Evolutionary conservation across 37 sponge, comb jelly and placozoan species (phyloP).

Genomic region (Chondrosia reniformis): DNA sequence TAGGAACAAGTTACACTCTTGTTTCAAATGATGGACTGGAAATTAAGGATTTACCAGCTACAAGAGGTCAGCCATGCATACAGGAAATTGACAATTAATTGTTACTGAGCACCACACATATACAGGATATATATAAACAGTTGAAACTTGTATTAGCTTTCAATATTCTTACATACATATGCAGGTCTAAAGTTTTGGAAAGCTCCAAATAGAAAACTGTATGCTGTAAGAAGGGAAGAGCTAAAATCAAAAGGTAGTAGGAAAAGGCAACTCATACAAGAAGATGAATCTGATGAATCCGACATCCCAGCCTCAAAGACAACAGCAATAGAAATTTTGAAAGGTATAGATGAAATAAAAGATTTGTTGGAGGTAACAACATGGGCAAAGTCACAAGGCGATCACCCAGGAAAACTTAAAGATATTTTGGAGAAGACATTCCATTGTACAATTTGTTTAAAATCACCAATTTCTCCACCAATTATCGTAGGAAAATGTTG

Average conservation of each 20-base stretch:
- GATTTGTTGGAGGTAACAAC: background rate
- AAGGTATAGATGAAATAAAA: background rate
- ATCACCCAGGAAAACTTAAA: slow-evolving; percentile 5
- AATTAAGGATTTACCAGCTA: slow-evolving; percentile 6
- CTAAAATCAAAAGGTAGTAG: background rate
- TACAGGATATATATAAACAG: too few relatives aligned
- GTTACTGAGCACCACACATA: too few relatives aligned
- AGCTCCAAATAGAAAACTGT: background rate
- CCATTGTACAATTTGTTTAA: slow-evolving; percentile 38
- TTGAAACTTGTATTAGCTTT: too few relatives aligned
- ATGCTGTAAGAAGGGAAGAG: background rate
- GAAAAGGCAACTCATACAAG: background rate
- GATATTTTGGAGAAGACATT: slow-evolving; percentile 12
- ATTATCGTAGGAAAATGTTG: slow-evolving; percentile 42
- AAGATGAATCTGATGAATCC: background rate
- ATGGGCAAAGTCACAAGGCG: background rate
- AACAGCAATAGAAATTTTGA: background rate
- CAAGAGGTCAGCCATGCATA: slow-evolving; percentile 15
- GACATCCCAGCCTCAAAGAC: background rate
- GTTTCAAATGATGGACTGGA: slow-evolving; percentile 10
- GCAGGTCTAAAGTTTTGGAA: slow-evolving; percentile 24
- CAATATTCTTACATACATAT: too few relatives aligned
- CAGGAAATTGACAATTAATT: too few relatives aligned
- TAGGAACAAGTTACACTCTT: background rate
- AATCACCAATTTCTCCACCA: slow-evolving; percentile 14